Conservation (phyloP, 2,113 vertebrate species). For the Chiloscyllium plagiosum region DNA sequence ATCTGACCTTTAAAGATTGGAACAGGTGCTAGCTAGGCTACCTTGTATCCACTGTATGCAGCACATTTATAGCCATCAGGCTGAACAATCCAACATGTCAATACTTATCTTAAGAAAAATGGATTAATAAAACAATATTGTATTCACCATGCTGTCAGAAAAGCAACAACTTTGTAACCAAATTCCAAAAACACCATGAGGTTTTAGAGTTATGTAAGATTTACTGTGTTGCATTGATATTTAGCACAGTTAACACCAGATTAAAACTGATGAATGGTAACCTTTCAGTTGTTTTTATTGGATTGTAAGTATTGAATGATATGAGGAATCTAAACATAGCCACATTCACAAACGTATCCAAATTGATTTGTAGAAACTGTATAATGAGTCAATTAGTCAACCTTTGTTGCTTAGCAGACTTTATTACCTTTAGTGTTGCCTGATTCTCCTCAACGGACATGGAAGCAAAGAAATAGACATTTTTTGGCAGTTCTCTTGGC, state of each 20-base stretch:
- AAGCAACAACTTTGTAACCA: conserved; percentile 15
- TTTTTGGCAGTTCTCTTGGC: conserved; percentile 44
- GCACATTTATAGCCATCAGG: not conserved
- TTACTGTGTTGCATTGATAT: not conserved
- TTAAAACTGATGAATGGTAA: not conserved
- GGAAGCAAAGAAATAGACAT: conserved; percentile 53
- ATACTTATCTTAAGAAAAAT: not conserved
- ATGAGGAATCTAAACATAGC: not conserved
- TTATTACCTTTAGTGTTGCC: conserved; percentile 23
- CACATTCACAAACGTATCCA: not conserved
- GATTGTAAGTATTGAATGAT: not conserved
- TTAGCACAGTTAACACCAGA: not conserved
- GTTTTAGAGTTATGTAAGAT: not conserved
- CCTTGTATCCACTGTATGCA: not conserved
- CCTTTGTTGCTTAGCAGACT: not conserved
- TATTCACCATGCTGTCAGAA: not conserved
- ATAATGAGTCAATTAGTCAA: not conserved
- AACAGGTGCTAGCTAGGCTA: not conserved
- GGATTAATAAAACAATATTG: not conserved
- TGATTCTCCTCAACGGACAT: conserved; percentile 41
- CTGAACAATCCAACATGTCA: not conserved
- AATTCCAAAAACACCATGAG: not conserved
- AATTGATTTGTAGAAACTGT: not conserved
- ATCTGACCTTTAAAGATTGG: not conserved
- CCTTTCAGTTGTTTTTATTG: not conserved